Base-by-base conservation (phyloP, 2,888 invertebrate genomes). In the Chorisops tibialis region DNA sequence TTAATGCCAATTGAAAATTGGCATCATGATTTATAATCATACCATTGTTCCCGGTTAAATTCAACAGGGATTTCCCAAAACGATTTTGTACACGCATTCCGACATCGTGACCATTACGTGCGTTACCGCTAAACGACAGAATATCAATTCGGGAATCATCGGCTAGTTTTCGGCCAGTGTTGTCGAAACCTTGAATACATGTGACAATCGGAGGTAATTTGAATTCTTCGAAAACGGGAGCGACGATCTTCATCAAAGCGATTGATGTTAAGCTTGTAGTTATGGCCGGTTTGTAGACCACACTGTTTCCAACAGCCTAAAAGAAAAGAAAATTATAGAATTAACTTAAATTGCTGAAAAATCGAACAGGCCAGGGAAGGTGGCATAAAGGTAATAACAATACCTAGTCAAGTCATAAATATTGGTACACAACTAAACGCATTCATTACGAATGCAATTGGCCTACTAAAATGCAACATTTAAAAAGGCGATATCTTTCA, bases 251-350 rank as follows among this genome's bases (percentile, higher is more conserved):
- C 39, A 52, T 21, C 7, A 52, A 18, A 4, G 52, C 52, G 4
- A 52, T 39, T 4, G 38, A 52, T 19, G 52, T 38, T 5, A 52
- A n/a, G 21, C n/a, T 37, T 18, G 52, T 19, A 19, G 38, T 52
- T 19, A 19, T n/a, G 5, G 52, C 38, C 19, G 52, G 52, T 38
- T 52, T 52, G n/a, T 38, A 52, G 2, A 52, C 9, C 11, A 52
- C 52, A 37, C 18, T 52, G 52, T 52, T 52, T 4, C 52, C 52
- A n/a, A 52, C 52, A 14, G 52, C 52, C 52, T 52, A n/a, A 35
- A 35, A 35, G n/a, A 16, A 16, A 39, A 7, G 1, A 30, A 30
- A 30, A 9, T 2, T 19, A 19, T n/a, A n/a, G n/a, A n/a, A n/a
- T n/a, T n/a, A n/a, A n/a, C n/a, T n/a, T n/a, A n/a, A n/a, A n/a